phyloP scores from a whole-genome alignment of 2,888 invertebrate genomes.

The Dolichomitus sp. region DNA sequence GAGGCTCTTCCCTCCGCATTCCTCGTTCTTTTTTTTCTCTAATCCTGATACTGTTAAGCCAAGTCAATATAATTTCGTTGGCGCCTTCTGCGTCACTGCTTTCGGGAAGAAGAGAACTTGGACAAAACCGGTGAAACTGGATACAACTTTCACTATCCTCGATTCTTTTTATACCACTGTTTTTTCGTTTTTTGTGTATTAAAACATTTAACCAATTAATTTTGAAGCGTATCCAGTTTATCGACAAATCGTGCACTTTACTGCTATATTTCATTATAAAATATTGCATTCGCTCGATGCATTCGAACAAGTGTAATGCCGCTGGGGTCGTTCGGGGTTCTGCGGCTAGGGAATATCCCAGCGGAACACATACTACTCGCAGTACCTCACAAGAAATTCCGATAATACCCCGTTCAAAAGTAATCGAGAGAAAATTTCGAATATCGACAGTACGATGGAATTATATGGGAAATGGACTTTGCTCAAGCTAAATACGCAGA shows the following conservation, averaged over 20 bases:
- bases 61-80: conserved; percentile 28
- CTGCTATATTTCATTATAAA: conserved; percentile 21
- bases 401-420: conserved; percentile 14
- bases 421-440: not conserved
- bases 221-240: conserved; percentile 13
- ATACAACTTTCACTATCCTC: conserved; percentile 54
- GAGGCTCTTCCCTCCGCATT: conserved; percentile 8
- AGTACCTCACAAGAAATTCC: conserved; percentile 11
- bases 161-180: conserved; percentile 33
- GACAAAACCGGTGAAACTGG: conserved; percentile 63
- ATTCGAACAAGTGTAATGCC: conserved; percentile 41
- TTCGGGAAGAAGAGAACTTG: conserved; percentile 25
- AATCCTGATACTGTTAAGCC: conserved; percentile 8
- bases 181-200: conserved; percentile 4
- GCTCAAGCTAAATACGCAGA: not conserved
- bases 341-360: not conserved
- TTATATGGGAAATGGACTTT: not conserved
- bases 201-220: conserved; percentile 18
- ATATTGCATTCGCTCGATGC: conserved; percentile 23
- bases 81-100: conserved; percentile 40
- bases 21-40: conserved; percentile 14
- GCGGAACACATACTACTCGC: not conserved
- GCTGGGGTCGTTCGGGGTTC: not conserved
- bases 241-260: not conserved
- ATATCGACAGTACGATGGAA: not conserved